Conservation (phyloP, 2,888 invertebrate species). For the Apamea epomidion region DNA sequence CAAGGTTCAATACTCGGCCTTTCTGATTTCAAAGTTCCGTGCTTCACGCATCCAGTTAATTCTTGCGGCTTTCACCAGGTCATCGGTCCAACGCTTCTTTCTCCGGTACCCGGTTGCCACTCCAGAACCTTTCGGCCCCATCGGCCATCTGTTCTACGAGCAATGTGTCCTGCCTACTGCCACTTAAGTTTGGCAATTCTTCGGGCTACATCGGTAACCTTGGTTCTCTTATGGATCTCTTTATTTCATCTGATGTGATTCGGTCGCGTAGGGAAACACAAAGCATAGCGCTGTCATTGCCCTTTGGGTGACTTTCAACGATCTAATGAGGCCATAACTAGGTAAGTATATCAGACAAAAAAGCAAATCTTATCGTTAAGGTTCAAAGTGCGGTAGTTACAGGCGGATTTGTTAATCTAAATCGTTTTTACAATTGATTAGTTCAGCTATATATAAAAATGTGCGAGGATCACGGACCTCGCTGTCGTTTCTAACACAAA, state of each 20-base stretch:
- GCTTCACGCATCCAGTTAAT: too few relatives aligned
- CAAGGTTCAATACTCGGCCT: too few relatives aligned
- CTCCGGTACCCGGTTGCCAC: too few relatives aligned
- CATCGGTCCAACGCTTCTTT: too few relatives aligned
- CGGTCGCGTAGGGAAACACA: neutral
- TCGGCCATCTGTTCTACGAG: too few relatives aligned
- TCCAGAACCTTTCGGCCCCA: too few relatives aligned
- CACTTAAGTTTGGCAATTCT: too few relatives aligned
- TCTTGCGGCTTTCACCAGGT: too few relatives aligned
- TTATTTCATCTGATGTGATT: neutral
- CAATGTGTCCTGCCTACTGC: too few relatives aligned
- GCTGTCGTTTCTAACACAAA: conserved; percentile 32
- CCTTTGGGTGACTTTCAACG: neutral
- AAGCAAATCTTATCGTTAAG: conserved; percentile 33
- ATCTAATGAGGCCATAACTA: neutral
- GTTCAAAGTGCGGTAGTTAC: conserved; percentile 51
- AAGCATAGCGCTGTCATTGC: neutral
- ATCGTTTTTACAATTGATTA: conserved; percentile 51
- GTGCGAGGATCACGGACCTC: conserved; percentile 6
- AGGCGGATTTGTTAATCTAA: conserved; percentile 35
- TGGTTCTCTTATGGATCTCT: too few relatives aligned
- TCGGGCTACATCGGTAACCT: too few relatives aligned
- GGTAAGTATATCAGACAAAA: neutral
- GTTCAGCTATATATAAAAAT: conserved; percentile 44
- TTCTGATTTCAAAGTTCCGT: too few relatives aligned